Base-by-base conservation (phyloP, 2,113 vertebrate genomes). In the Myiozetetes cayanensis region DNA sequence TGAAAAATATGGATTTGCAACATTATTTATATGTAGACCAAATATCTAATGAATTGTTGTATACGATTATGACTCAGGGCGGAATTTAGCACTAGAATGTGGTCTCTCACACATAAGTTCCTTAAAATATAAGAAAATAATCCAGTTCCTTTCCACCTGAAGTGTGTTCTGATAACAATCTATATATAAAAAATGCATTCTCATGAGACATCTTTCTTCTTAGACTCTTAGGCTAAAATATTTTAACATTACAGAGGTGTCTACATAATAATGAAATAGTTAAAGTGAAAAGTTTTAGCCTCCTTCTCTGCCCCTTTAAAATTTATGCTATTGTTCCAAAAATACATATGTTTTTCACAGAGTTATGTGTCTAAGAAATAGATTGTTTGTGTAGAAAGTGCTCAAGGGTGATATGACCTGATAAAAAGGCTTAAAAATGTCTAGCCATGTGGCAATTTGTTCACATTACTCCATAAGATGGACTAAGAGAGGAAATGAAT, bases 361-460 rank as follows among this genome's bases (percentile, higher is more conserved):
- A 72, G 22, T 77, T 76, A 87, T 86, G 49, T 6, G 7, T 92
- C 85, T 86, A 92, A 90, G 52, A 87, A 93, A 71, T 9, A 89
- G 15, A n/a, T 22, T 78, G 27, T 90, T 96, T 93, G 55, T 67
- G 41, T 59, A 76, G 50, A 83, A 91, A 93, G 50, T 85, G 14
- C 31, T 86, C 37, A 62, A n/a, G 55, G 89, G 30, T 77, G 30
- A 75, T 83, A 62, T 31, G 66, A 80, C 43, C 41, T 56, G 75
- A 94, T 94, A 94, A 94, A 96, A 74, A 79, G 58, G 33, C 47
- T 88, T 87, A 53, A 90, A 96, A 84, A 78, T 73, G 8, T 94
- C 85, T 84, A 35, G 35, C 77, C 31, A 27, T 56, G 13, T 88
- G 56, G 52, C 35, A 92, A 71, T 82, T 91, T 97, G 63, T 93